Evolutionary conservation across 2,888 invertebrate genomes (phyloP).

Genomic region (Drosophila tripunctata): DNA sequence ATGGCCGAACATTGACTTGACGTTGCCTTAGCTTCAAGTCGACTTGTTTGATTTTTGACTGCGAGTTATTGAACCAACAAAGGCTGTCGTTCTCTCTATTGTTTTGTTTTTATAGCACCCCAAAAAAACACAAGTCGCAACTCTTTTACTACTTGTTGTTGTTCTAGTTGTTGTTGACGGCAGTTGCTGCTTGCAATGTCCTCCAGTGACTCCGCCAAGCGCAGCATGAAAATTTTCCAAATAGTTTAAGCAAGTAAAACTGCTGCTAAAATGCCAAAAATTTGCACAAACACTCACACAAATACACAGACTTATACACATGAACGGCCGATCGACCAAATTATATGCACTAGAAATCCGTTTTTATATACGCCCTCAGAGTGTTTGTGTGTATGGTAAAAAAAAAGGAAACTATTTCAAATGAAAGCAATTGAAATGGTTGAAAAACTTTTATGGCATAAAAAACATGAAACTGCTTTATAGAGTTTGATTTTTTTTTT

Average conservation of each 20-base stretch:
- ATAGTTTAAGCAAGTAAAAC: conserved; percentile 70
- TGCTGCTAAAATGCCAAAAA: conserved; percentile 74
- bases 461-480: conserved; percentile 46
- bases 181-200: conserved; percentile 4
- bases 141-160: conserved; percentile 32
- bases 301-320: conserved; percentile 29
- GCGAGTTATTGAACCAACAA: conserved; percentile 74
- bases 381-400: conserved; percentile 3
- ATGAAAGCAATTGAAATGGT: conserved; percentile 40
- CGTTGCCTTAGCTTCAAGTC: conserved; percentile 26
- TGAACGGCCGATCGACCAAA: conserved; percentile 56
- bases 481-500: conserved; percentile 9
- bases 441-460: conserved; percentile 38
- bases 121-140: conserved; percentile 27
- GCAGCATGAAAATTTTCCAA: conserved; percentile 65
- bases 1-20: conserved; percentile 40
- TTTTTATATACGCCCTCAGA: conserved; percentile 1
- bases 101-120: conserved; percentile 19
- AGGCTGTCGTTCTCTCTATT: conserved; percentile 23
- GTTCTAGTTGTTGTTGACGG: conserved; percentile 20
- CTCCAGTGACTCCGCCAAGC: conserved; percentile 36
- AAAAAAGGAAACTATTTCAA: conserved; percentile 18
- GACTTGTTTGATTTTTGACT: conserved; percentile 48
- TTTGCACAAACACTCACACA: conserved; percentile 30
- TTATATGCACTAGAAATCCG: conserved; percentile 63